Evolutionary conservation across 2,797 vertebrate genomes (phyloP), one percentile per base, ranked within the genome.

Genomic region (Vireo griseus): DNA sequence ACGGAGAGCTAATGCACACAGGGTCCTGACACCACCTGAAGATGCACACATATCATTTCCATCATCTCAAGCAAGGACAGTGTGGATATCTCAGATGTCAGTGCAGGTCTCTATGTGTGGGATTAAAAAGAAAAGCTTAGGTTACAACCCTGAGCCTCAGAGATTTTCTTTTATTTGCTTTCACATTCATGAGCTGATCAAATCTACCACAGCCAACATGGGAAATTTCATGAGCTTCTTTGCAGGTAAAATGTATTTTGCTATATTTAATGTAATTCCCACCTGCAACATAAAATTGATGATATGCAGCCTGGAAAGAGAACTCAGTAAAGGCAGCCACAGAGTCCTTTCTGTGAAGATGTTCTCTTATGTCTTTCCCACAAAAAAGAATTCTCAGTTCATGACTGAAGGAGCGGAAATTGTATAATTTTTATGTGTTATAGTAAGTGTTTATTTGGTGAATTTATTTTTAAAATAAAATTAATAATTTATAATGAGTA

Each of bases 401-500:
- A 19, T 86, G 72, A 93, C n/a, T 95, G 69, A 22, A 88, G 88
- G 50, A 91, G 20, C 44, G 51, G 78, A 91, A 96, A 92, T 95
- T 85, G 77, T 28, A 35, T 90, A 69, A 79, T 78, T 74, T 8
- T 14, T 77, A 10, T 35, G 62, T 44, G 71, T 63, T 76, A 90
- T 22, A 82, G n/a, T 57, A 86, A 81, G 13, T 57, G 33, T 45
- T 92, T 92, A 61, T 63, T 57, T 3, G 1, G 57, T 71, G 93
- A 90, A 96, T 95, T 94, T 68, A 83, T 79, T 92, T 94, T 76
- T 14, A 88, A 35, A 93, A 96, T 96, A 79, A 92, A 94, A 50
- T 82, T 90, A 97, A 95, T 97, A 94, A 97, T 97, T 96, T 96
- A 93, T 72, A 95, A 86, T 22, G 39, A 85, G 78, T 62, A 76